Base-by-base conservation (phyloP, 2,888 invertebrate genomes). In the Eulithis prunata region DNA sequence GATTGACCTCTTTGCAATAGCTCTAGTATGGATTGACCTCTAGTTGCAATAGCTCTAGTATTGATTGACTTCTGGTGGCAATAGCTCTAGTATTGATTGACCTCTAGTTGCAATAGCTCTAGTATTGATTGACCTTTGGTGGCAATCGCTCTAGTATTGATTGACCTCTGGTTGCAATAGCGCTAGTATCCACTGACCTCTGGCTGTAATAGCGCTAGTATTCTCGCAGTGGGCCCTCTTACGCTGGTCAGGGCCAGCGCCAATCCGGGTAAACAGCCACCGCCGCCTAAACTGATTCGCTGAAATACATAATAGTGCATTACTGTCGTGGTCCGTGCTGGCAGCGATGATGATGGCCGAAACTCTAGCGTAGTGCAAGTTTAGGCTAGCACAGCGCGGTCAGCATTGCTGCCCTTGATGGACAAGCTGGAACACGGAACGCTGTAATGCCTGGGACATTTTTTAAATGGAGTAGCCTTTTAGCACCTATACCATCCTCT, bases 161-260 rank as follows among this genome's bases (percentile, higher is more conserved):
- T n/a, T 7, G 5, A 38, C 38, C 38, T 38, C 38, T 38, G 38
- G 3, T 2, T 38, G 38, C 38, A 21, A 21, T 21, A 21, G 21
- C 21, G 1, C 21, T 21, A 21, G 21, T 21, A 21, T 21, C 1
- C 2, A 46, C 13, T 47, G 7, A 81, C 78, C 0, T 73, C 71
- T 0, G 93, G 93, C 51, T 82, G 81, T 10, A 92, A 71, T 0
- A 92, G 73, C 10, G 90, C 71, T 14, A 82, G 79, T 64, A 91
- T 78, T 0, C 88, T 72, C 0, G 91, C 91, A 0, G 69, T 64
- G 0, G 91, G 91, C 0, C 93, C 91, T 1, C 75, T 77, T 0
- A 91, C 81, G 13, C 77, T 77, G 0, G 79, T 78, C 0, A 93
- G 75, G 0, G 88, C 93, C 45, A 90, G 72, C 45, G 91, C 90